Conservation (phyloP, 1,140 invertebrate species). For the Apis dorsata region DNA sequence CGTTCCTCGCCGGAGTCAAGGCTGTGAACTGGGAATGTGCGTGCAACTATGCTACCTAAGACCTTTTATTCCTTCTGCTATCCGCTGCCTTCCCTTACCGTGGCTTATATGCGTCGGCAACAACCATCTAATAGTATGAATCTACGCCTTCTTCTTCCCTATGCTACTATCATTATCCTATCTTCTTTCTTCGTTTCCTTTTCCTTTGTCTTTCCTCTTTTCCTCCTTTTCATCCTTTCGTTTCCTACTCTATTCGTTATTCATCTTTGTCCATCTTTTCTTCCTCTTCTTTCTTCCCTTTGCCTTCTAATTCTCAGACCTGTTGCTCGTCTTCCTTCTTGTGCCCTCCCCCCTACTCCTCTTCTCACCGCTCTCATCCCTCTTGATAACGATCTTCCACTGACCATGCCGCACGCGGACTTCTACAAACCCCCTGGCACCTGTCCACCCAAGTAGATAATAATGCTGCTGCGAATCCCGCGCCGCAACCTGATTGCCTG, state of each 20-base stretch:
- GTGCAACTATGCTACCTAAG: slow-evolving; percentile 78
- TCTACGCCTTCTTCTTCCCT: slow-evolving; percentile 37
- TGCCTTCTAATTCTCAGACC: not conserved
- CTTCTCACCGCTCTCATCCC: slow-evolving; percentile 56
- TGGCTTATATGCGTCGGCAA: slow-evolving; percentile 56
- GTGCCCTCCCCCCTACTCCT: slow-evolving; percentile 38
- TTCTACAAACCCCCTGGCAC: slow-evolving; percentile 73
- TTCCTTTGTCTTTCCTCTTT: not conserved
- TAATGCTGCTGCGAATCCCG: slow-evolving; percentile 69
- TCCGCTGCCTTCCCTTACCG: slow-evolving; percentile 56
- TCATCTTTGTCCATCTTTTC: not conserved
- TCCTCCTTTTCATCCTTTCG: slow-evolving; percentile 3
- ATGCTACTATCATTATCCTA: not conserved
- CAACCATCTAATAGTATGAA: slow-evolving; percentile 63
- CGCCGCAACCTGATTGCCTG: slow-evolving; percentile 68
- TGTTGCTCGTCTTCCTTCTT: not conserved
- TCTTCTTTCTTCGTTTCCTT: not conserved
- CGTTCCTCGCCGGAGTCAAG: slow-evolving; percentile 71
- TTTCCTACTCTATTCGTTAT: not conserved
- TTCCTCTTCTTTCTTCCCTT: not conserved
- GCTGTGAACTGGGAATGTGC: slow-evolving; percentile 78
- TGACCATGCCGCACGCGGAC: slow-evolving; percentile 56
- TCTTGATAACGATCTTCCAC: slow-evolving; percentile 73
- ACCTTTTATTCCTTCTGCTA: slow-evolving; percentile 73
- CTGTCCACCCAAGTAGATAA: slow-evolving; percentile 75